phyloP scores from a whole-genome alignment of 2,113 vertebrate species.

The Natator depressus region DNA sequence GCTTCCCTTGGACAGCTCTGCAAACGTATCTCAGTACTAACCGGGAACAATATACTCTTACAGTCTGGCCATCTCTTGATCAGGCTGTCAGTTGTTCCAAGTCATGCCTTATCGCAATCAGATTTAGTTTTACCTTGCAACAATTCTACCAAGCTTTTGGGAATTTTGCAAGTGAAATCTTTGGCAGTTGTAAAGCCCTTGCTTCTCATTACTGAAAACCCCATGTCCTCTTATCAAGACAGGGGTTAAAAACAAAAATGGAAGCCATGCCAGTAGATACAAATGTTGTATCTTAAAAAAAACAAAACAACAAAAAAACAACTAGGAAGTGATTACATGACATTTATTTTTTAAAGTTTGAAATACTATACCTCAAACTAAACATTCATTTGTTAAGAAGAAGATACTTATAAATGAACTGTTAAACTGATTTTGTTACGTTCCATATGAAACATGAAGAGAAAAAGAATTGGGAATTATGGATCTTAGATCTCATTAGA shows the following conservation, averaged over 20 bases:
- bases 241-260: background rate
- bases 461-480: fast-evolving
- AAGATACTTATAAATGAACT: background rate
- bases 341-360: background rate
- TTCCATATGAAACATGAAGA: background rate
- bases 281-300: background rate
- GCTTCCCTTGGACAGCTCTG: background rate
- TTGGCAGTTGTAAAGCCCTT: background rate
- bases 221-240: background rate
- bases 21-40: background rate
- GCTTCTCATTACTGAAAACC: fast-evolving
- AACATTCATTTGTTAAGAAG: background rate
- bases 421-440: background rate
- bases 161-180: background rate
- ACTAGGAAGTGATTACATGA: background rate
- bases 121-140: background rate
- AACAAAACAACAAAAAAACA: background rate
- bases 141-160: background rate
- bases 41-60: background rate
- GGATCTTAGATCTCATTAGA: background rate
- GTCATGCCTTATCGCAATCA: background rate
- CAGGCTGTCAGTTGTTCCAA: fast-evolving
- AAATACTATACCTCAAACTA: background rate
- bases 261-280: background rate
- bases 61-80: background rate